phyloP scores from a whole-genome alignment of 2,888 invertebrate species.

The Spodoptera littoralis region DNA sequence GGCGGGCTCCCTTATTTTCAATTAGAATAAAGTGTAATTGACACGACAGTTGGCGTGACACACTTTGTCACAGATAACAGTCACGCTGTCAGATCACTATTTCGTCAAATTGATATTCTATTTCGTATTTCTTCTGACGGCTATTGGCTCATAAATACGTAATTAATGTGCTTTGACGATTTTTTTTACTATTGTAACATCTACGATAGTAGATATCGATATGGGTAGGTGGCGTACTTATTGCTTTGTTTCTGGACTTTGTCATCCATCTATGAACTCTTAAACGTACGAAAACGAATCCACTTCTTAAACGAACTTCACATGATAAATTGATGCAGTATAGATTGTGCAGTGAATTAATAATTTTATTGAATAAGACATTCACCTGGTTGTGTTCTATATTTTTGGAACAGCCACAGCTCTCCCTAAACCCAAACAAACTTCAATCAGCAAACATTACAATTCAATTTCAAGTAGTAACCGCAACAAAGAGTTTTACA shows the following conservation, averaged over 20 bases:
- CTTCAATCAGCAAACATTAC: constrained; percentile 5
- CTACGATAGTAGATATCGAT: no score
- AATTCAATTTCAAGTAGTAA: background rate
- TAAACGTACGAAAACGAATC: no score
- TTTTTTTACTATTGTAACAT: no score
- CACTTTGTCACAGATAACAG: constrained; percentile 63
- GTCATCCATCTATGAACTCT: no score
- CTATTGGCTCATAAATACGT: background rate
- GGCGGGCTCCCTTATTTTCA: constrained; percentile 69
- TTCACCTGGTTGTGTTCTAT: no score
- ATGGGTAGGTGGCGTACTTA: no score
- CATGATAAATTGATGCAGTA: no score
- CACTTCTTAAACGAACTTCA: no score
- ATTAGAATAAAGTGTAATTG: constrained; percentile 76
- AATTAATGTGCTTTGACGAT: background rate
- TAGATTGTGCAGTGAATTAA: no score
- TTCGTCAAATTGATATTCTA: constrained; percentile 29
- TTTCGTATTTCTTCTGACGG: constrained; percentile 20
- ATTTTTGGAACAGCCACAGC: no score
- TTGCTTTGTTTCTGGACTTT: no score
- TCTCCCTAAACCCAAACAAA: background rate
- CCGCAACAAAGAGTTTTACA: background rate
- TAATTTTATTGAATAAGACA: no score
- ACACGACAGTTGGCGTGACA: constrained; percentile 82
- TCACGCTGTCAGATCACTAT: constrained; percentile 31